Base-by-base conservation (phyloP, 2,888 invertebrate species). In the Hyppa rectilinea region DNA sequence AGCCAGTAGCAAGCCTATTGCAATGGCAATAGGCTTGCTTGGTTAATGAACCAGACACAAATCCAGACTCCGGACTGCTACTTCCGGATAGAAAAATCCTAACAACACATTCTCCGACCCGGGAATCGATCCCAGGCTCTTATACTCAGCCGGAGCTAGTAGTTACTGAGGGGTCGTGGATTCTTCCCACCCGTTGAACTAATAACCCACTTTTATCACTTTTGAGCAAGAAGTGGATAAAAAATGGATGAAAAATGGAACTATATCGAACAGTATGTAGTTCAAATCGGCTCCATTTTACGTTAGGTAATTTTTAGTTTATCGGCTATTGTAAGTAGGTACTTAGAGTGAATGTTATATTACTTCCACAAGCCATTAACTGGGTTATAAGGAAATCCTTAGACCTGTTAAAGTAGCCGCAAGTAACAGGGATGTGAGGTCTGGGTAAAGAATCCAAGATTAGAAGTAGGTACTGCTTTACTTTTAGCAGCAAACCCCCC, bases 291-390 rank as follows among this genome's bases (percentile, higher is more conserved):
- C 23, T 23, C 12, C 58, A 31, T 40, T 55, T n/a, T 29, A 47
- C n/a, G 20, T 26, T 34, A 60, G n/a, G 47, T 49, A 7, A 49
- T 12, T 38, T 49, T 66, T 9, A 38, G 38, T 64, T 47, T 47
- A 63, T 47, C 10, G 17, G n/a, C 7, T 63, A 34, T 26, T 60
- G 38, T 36, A 45, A 3, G 31, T 36, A 45, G 5, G 31, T 43
- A 29, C 38, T 17, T 31, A 47, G 10, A 26, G n/a, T 26, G 20
- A 62, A n/a, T 20, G 9, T 20, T 20, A 43, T 36, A 47, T 50
- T 72, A 52, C 70, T 61, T 61, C 70, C 73, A 50, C 6, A 61
- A 72, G 5, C 40, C 70, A 60, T 70, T 60, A 43, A 72, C 26
- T 29, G 20, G 10, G 60, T 29, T 60, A 14, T 72, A 60, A 72